phyloP scores from a whole-genome alignment of 2,113 vertebrate genomes.

The Lucifuga dentata region DNA sequence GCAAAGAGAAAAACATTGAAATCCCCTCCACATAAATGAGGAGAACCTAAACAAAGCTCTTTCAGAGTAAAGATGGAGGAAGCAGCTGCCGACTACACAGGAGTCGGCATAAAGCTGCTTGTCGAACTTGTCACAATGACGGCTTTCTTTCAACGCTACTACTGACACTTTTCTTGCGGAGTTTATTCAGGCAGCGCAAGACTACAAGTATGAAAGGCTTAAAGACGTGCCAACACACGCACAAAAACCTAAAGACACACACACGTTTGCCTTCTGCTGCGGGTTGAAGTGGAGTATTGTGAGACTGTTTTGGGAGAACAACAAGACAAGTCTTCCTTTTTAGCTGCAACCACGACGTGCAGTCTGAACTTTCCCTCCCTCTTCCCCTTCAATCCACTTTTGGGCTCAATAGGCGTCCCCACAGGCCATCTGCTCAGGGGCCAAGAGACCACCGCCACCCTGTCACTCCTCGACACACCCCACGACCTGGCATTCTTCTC shows the following conservation, averaged over 20 bases:
- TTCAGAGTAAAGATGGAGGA: constrained; percentile 33
- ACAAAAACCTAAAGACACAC: constrained; percentile 21
- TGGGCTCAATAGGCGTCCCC: constrained; percentile 67
- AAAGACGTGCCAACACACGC: constrained; percentile 54
- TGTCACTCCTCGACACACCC: constrained; percentile 53
- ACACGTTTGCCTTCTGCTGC: constrained; percentile 73
- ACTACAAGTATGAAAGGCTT: constrained; percentile 60
- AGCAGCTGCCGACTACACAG: constrained; percentile 61
- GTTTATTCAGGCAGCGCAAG: constrained; percentile 65
- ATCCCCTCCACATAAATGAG: constrained; percentile 14
- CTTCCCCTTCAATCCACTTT: constrained; percentile 49
- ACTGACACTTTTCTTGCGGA: constrained; percentile 54
- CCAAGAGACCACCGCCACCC: constrained; percentile 64
- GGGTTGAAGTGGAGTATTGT: constrained; percentile 67
- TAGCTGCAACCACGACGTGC: constrained; percentile 43
- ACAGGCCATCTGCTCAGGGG: constrained; percentile 74
- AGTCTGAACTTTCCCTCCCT: constrained; percentile 61
- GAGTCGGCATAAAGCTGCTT: constrained; percentile 60
- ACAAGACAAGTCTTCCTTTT: constrained; percentile 76
- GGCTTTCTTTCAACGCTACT: constrained; percentile 56
- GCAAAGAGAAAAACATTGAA: not conserved
- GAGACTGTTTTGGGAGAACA: constrained; percentile 53
- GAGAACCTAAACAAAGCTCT: constrained; percentile 40
- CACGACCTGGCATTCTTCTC: constrained; percentile 77
- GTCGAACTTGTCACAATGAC: constrained; percentile 68